Evolutionary conservation across 1,140 invertebrate species (phyloP), one percentile per base, ranked within the genome.

Genomic region (Popillia japonica): DNA sequence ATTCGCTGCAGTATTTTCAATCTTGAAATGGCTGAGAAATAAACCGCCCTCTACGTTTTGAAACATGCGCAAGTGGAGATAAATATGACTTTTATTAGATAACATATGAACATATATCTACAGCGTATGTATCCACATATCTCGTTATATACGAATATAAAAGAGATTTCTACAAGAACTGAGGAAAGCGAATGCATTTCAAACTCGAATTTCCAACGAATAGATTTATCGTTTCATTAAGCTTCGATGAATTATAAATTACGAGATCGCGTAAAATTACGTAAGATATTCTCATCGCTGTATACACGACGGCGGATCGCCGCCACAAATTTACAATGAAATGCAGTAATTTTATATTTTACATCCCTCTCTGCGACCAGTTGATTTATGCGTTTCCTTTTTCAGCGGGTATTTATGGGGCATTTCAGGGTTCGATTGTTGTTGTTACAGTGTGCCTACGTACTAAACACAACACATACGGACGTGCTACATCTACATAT

Each of bases 261-360:
- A 73, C 40, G 72, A 34, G 40, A 41, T 64, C 61, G 23, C 20
- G 72, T 34, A 17, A 73, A 73, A 73, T 73, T 73, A 73, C 40
- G 40, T 34, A 73, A 73, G 40, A 73, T 42, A 73, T 40, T 73
- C 72, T 73, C 34, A 17, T 14, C 40, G 22, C 61, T 20, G 22
- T 23, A 73, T 27, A 42, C 23, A n/a, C n/a, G n/a, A n/a, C n/a
- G n/a, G n/a, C n/a, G n/a, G n/a, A 73, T 73, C 20, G n/a, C n/a
- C n/a, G 72, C 72, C 72, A 42, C 72, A n/a, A 73, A 73, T 73
- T 73, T 73, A 73, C 40, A 42, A 40, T 73, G 72, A 73, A 73
- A 73, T 42, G 72, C 72, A 73, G 72, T 73, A 73, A 73, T 73
- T 73, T 73, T 73, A 73, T 73, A 73, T 73, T 73, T 73, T 34